Base-by-base conservation (phyloP, 2,113 vertebrate species). In the Alligator sinensis region DNA sequence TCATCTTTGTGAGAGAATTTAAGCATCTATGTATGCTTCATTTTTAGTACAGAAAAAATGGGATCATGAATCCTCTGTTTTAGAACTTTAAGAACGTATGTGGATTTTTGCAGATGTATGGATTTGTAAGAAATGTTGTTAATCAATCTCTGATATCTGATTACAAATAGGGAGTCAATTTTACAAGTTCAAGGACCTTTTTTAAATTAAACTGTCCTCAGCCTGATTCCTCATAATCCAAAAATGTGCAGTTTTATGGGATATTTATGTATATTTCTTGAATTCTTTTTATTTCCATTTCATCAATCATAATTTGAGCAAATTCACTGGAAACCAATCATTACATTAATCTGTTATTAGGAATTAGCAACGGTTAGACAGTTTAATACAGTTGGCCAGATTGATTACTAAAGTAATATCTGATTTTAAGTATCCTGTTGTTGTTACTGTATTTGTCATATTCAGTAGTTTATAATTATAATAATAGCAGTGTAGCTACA, bases 231-330 rank as follows among this genome's bases (percentile, higher is more conserved):
- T 82, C 64, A 27, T 61, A 88, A 64, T 47, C 54, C 72, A 59
- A 88, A 77, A 22, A 25, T 5, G 11, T 84, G 60, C 75, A 82
- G 9, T n/a, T 76, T 92, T 94, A 88, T 54, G 64, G 6, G 75
- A 15, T 81, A 54, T 77, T 91, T 97, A 84, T 92, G 89, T 97
- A 27, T 97, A 72, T 95, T 90, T 96, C 94, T 93, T 89, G 22
- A 17, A 89, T 95, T 92, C 58, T 87, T 96, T 92, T 92, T 92
- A 91, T 86, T 97, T 96, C 92, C 68, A 83, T 96, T 84, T 97
- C 86, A 87, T 64, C 28, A 34, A 64, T 95, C 96, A 81, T 70
- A 68, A 94, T 90, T 77, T 86, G 90, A 91, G 91, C 84, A 91
- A 86, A 63, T 89, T 78, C 86, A 87, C 18, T 92, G 95, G 86